Evolutionary conservation across 2,113 vertebrate genomes (phyloP).

Genomic region (Anhinga rufa): DNA sequence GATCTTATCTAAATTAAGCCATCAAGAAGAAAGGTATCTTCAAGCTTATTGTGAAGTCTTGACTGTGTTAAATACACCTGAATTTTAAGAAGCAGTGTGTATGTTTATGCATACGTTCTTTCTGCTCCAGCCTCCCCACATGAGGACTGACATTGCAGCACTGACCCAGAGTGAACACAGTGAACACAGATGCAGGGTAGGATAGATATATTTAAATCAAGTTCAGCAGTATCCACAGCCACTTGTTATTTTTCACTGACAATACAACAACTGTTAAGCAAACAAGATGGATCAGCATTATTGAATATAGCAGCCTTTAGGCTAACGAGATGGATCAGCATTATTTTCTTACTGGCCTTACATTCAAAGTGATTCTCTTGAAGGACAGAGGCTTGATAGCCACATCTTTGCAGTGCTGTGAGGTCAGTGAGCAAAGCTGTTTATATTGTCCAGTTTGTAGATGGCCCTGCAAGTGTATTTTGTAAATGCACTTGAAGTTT

Average conservation of each 20-base stretch:
- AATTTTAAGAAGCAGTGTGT: neutral
- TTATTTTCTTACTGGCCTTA: neutral
- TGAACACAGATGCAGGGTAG: neutral
- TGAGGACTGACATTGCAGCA: neutral
- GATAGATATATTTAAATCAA: neutral
- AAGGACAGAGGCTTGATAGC: neutral
- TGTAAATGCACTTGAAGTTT: neutral
- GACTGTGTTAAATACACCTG: neutral
- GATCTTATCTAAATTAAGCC: neutral
- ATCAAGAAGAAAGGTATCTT: neutral
- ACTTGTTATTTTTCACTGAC: neutral
- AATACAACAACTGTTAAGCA: neutral
- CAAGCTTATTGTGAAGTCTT: neutral
- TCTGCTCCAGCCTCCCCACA: neutral
- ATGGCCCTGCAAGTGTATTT: neutral
- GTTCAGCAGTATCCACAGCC: neutral
- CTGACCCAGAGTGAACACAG: neutral
- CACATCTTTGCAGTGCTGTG: neutral
- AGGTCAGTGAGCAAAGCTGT: neutral
- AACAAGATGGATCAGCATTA: neutral
- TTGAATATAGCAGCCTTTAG: slow-evolving; percentile 13
- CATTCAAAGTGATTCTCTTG: neutral
- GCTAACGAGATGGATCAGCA: neutral
- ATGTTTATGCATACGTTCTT: neutral
- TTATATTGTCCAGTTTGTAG: neutral